phyloP scores from a whole-genome alignment of 2,888 invertebrate species.

The Sarcophaga rosellei region DNA sequence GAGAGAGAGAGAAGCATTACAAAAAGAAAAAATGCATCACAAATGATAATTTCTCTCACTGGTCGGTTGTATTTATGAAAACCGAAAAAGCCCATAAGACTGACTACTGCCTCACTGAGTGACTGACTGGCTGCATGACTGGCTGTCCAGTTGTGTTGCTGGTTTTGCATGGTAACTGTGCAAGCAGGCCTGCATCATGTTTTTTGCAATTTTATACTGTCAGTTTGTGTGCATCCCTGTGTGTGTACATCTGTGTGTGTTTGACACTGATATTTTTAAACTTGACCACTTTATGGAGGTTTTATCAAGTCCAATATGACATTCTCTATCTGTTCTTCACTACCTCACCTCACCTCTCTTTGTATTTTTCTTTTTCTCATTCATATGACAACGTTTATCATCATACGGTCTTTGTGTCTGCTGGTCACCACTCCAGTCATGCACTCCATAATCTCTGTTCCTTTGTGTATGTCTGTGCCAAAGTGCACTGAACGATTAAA shows the following conservation, averaged over 20 bases:
- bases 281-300: slow-evolving; percentile 53
- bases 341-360: slow-evolving; percentile 24
- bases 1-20: not conserved
- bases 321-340: slow-evolving; percentile 26
- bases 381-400: slow-evolving; percentile 15
- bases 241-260: not conserved
- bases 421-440: not conserved
- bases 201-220: slow-evolving; percentile 29
- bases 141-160: too few species aligned
- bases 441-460: slow-evolving; percentile 1
- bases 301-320: slow-evolving; percentile 50
- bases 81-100: not conserved
- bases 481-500: slow-evolving; percentile 36
- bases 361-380: not conserved
- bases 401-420: slow-evolving; percentile 21
- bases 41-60: slow-evolving; percentile 6
- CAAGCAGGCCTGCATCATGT: not conserved
- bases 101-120: too few species aligned
- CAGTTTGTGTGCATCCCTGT: not conserved
- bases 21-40: not conserved
- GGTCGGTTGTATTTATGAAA: not conserved
- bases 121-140: slow-evolving; percentile 2
- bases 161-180: too few species aligned
- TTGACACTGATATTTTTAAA: slow-evolving; percentile 5
- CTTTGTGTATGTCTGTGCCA: slow-evolving; percentile 30